These are phyloP conservation scores for Trichonephila clavata DNA, from an alignment of 1,140 invertebrate genomes.

Conservation along the genomic window DNA sequence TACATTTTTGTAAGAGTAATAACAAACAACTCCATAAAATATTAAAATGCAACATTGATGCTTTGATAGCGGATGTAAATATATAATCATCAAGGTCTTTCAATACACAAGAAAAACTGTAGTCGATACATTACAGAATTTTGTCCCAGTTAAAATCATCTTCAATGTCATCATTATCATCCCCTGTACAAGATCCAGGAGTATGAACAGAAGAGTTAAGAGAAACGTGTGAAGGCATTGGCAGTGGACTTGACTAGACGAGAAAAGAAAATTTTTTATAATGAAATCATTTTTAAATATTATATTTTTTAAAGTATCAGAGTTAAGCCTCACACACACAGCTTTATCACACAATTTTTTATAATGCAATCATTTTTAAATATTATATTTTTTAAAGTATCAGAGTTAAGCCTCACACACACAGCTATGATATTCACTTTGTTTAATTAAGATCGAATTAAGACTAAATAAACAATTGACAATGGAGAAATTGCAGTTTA, in stretches of 20 bases:
- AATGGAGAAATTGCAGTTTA: no score
- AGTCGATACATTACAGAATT: conserved; percentile 65
- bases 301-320: no score
- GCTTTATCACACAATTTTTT: no score
- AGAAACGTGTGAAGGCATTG: conserved; percentile 74
- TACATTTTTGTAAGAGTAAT: neutral
- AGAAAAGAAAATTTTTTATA: conserved; percentile 25
- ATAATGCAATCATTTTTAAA: no score
- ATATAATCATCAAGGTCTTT: conserved; percentile 1
- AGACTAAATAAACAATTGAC: no score
- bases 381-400: no score
- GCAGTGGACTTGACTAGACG: conserved; percentile 68
- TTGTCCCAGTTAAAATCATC: conserved; percentile 77
- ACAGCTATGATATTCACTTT: no score
- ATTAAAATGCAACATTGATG: conserved; percentile 38
- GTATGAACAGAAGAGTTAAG: conserved; percentile 66
- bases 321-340: no score
- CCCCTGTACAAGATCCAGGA: conserved; percentile 59
- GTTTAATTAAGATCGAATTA: no score
- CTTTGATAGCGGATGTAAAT: conserved; percentile 25
- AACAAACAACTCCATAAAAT: conserved; percentile 35
- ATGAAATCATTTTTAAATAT: no score
- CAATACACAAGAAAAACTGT: conserved; percentile 28
- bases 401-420: no score
- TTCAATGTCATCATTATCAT: conserved; percentile 75